Percentiles rank a stretch among this genome's conserved stretches.
phyloP scores from a whole-genome alignment of 2,888 invertebrate genomes.

The Andrena praecox region DNA sequence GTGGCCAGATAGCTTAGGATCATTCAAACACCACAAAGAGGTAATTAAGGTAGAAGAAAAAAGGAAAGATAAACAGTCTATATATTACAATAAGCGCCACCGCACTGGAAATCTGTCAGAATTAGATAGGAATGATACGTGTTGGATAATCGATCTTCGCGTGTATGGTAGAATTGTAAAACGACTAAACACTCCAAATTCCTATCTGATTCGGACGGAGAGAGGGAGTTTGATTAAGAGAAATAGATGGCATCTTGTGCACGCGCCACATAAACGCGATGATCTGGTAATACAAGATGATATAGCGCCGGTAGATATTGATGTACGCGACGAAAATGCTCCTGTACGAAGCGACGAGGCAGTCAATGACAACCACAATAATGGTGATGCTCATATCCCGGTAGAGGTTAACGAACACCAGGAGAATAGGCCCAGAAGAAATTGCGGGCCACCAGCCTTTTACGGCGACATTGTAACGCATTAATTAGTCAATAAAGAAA shows the following conservation, averaged over 20 bases:
- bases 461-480: no score
- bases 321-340: background rate
- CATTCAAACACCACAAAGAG: background rate
- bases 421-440: background rate
- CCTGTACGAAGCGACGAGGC: background rate
- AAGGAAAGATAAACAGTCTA: background rate
- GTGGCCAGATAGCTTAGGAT: background rate
- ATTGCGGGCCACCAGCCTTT: no score
- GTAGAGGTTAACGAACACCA: background rate
- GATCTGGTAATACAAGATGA: background rate
- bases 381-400: background rate
- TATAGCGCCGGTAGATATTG: background rate
- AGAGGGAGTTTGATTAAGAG: background rate
- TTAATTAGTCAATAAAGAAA: no score
- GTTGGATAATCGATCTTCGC: background rate
- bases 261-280: background rate
- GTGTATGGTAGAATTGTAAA: background rate
- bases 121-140: no score
- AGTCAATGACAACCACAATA: background rate
- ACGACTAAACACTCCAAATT: background rate
- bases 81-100: constrained; percentile 4
- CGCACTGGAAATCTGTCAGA: background rate
- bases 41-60: background rate
- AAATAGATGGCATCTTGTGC: background rate
- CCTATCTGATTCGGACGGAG: background rate